A percentile compares a stretch with the other conserved stretches of the same genome.
Evolutionary conservation across 2,888 invertebrate species (phyloP).

Genomic region (Drosophila silvestris): DNA sequence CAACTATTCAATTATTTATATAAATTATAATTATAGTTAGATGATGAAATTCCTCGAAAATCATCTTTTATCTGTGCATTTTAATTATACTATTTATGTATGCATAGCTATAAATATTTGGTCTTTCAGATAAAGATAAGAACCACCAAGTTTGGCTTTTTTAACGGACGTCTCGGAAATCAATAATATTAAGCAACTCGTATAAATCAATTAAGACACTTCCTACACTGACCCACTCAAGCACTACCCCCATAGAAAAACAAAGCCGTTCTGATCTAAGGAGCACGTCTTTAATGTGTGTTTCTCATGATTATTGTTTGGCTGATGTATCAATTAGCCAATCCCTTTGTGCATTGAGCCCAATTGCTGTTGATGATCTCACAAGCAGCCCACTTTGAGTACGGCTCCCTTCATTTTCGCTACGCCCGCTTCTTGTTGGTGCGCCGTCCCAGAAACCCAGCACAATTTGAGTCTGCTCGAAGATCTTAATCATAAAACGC

Average conservation of each 20-base stretch:
- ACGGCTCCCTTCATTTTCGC: conserved; percentile 29
- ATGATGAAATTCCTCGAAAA: neutral
- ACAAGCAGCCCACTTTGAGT: conserved; percentile 69
- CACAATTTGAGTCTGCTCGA: conserved; percentile 41
- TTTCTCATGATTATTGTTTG: conserved; percentile 30
- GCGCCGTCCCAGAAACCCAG: conserved; percentile 14
- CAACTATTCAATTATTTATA: neutral
- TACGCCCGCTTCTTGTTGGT: conserved; percentile 48
- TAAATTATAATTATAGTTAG: neutral
- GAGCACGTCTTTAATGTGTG: conserved; percentile 35
- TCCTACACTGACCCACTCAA: conserved; percentile 17
- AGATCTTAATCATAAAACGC: conserved; percentile 72
- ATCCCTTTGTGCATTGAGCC: conserved; percentile 48
- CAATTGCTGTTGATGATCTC: conserved; percentile 67
- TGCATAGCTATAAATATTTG: neutral
- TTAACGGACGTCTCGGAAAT: neutral
- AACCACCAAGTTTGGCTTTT: neutral
- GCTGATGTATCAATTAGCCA: conserved; percentile 66
- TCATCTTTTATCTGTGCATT: neutral
- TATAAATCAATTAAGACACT: conserved; percentile 14
- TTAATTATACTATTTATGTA: neutral
- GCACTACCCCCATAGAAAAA: conserved; percentile 24
- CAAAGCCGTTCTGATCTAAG: neutral
- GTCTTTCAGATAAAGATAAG: neutral
- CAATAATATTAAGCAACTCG: neutral